Conservation (phyloP, 1,140 invertebrate species). For the Metaphire vulgaris region DNA sequence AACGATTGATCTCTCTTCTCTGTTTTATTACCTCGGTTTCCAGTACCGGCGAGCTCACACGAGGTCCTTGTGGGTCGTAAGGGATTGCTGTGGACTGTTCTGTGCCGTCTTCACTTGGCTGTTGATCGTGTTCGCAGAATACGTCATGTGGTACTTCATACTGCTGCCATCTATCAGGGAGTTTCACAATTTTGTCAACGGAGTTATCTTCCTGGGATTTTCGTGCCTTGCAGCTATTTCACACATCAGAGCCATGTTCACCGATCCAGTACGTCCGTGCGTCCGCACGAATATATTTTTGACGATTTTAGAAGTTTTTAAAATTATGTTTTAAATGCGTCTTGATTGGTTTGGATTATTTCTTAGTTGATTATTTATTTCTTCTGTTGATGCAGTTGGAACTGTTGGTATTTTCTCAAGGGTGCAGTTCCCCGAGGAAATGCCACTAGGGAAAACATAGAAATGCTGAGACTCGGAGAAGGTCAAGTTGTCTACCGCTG, state of each 20-base stretch:
- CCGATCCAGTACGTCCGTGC: constrained; percentile 79
- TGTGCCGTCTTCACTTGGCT: constrained; percentile 96
- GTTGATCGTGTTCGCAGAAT: constrained; percentile 89
- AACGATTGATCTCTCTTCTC: neutral
- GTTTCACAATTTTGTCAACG: constrained; percentile 77
- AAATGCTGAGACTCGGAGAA: constrained; percentile 83
- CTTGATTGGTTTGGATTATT: too few relatives aligned
- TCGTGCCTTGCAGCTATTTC: constrained; percentile 84
- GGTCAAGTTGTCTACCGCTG: constrained; percentile 95
- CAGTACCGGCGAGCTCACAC: constrained; percentile 15
- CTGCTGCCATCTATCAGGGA: constrained; percentile 73
- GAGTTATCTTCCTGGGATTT: constrained; percentile 80
- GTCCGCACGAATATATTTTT: too few relatives aligned
- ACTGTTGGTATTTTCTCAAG: constrained; percentile 57
- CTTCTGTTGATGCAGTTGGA: too few relatives aligned
- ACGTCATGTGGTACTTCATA: constrained; percentile 90
- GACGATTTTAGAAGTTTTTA: too few relatives aligned
- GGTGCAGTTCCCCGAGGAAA: constrained; percentile 98
- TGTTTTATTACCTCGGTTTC: neutral
- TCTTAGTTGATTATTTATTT: too few relatives aligned
- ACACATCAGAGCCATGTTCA: constrained; percentile 92
- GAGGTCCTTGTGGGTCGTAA: constrained; percentile 55
- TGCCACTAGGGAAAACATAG: constrained; percentile 95
- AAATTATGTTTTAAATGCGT: too few relatives aligned
- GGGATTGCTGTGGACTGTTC: constrained; percentile 93